Evolutionary conservation across 2,113 vertebrate species (phyloP).

Genomic region (Nicator chloris): DNA sequence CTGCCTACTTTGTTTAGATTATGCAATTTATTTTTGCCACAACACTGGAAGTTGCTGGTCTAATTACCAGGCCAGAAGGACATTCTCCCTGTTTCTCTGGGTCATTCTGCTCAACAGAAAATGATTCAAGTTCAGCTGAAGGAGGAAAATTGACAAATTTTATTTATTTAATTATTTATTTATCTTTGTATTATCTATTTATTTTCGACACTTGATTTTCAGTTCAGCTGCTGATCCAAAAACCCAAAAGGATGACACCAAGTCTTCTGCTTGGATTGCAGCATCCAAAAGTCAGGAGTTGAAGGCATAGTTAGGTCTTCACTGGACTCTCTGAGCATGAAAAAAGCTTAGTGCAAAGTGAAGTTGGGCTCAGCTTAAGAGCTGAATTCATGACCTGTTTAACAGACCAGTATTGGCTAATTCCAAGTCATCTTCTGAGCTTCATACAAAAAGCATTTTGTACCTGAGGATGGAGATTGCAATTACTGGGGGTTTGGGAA

Average conservation of each 20-base stretch:
- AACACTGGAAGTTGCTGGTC: neutral
- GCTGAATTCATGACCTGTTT: neutral
- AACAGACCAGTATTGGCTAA: neutral
- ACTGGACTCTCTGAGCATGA: neutral
- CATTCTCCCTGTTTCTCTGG: neutral
- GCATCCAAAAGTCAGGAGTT: neutral
- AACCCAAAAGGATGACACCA: neutral
- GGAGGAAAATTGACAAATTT: rapidly evolving
- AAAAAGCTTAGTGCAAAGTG: neutral
- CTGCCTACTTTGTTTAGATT: neutral
- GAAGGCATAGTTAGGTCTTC: neutral
- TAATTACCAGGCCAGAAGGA: neutral
- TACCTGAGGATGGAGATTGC: neutral
- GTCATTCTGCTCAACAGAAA: neutral
- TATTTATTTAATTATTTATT: neutral
- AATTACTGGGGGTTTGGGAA: neutral
- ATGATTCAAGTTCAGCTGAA: neutral
- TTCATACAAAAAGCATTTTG: neutral
- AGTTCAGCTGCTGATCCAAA: neutral
- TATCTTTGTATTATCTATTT: neutral
- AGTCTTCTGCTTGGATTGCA: neutral
- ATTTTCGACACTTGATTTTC: neutral
- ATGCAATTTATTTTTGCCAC: neutral
- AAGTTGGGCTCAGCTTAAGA: neutral
- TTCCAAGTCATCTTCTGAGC: neutral